phyloP scores from a whole-genome alignment of 53 echinoderm and acorn worm species.

The Glandiceps talaboti region DNA sequence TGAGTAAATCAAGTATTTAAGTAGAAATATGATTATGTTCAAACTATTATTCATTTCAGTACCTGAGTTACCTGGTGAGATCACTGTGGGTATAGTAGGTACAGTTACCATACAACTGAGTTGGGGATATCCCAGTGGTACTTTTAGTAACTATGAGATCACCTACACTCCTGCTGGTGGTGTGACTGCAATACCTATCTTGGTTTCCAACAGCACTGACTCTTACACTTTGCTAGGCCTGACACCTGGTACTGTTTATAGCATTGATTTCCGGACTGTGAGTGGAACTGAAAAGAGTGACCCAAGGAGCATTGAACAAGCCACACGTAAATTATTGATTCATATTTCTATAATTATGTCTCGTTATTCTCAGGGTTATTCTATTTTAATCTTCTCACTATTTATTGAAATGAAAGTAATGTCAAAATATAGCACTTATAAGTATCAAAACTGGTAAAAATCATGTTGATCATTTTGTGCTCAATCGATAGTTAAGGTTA shows the following conservation, averaged over 20 bases:
- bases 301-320: slow-evolving; percentile 4
- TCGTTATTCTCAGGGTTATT: too few relatives aligned
- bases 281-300: slow-evolving; percentile 1
- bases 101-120: background rate
- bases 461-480: too few relatives aligned
- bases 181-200: background rate
- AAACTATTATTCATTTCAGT: too few relatives aligned
- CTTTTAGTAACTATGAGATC: slow-evolving; percentile 9
- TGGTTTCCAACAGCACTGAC: background rate
- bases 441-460: too few relatives aligned
- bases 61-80: background rate
- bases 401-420: too few relatives aligned
- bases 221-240: background rate
- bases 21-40: too few relatives aligned
- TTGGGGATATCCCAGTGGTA: background rate
- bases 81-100: background rate
- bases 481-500: too few relatives aligned
- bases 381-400: too few relatives aligned
- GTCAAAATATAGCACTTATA: too few relatives aligned
- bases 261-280: slow-evolving; percentile 5
- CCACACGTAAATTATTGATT: background rate
- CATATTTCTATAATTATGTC: too few relatives aligned
- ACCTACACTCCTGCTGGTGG: slow-evolving; percentile 25
- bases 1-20: too few relatives aligned
- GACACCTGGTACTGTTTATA: slow-evolving; percentile 9